Conservation (phyloP, 2,113 vertebrate species). For the Sinocyclocheilus anophthalmus region DNA sequence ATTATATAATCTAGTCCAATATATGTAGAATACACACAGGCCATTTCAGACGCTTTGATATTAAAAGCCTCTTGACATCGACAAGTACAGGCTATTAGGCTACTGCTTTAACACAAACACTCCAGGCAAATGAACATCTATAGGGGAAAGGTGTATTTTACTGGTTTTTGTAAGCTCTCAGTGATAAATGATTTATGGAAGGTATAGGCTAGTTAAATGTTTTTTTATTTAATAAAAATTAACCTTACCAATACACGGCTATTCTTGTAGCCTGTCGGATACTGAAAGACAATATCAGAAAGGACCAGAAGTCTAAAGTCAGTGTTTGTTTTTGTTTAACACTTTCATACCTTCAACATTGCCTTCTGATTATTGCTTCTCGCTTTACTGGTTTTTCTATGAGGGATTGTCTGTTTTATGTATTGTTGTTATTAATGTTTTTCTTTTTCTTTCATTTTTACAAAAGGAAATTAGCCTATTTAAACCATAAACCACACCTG, state of each 20-base stretch:
- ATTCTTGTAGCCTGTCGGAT: background rate
- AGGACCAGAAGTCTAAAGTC: too few species aligned
- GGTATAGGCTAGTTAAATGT: background rate
- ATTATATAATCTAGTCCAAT: background rate
- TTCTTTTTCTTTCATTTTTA: too few species aligned
- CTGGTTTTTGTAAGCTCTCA: background rate
- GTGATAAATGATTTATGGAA: background rate
- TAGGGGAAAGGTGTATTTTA: background rate
- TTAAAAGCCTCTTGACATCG: background rate
- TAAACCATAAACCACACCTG: too few species aligned
- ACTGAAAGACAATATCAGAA: too few species aligned
- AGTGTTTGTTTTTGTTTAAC: too few species aligned
- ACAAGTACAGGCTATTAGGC: conserved; percentile 14
- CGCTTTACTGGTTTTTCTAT: too few species aligned
- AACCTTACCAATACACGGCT: background rate
- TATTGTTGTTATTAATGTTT: too few species aligned
- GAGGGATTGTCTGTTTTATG: too few species aligned
- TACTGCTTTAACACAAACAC: conserved; percentile 7
- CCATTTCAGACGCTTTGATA: conserved; percentile 21
- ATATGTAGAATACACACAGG: conserved; percentile 46
- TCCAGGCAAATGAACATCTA: background rate
- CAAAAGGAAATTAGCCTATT: too few species aligned
- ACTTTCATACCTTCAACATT: too few species aligned
- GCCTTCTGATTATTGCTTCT: too few species aligned
- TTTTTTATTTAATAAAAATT: background rate